Evolutionary conservation across 2,888 invertebrate species (phyloP).

Genomic region (Machimus atricapillus): DNA sequence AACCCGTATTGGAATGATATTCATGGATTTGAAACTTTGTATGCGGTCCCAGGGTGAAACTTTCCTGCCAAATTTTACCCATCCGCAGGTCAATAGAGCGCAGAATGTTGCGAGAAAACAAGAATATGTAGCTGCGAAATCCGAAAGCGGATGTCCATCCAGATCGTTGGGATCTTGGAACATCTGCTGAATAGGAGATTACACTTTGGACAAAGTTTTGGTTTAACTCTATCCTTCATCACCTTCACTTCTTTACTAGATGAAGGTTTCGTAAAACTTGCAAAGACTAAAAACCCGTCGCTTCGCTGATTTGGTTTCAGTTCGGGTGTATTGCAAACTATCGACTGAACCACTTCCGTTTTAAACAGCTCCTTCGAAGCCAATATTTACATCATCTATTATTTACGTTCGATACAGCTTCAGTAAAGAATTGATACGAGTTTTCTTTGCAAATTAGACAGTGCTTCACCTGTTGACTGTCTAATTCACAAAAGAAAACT

Average conservation of each 20-base stretch:
- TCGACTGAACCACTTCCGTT: background rate
- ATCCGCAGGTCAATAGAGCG: background rate
- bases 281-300: background rate
- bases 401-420: too few species aligned
- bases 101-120: constrained; percentile 23
- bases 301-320: background rate
- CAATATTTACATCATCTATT: too few species aligned
- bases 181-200: constrained; percentile 40
- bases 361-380: too few species aligned
- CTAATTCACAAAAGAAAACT: too few species aligned
- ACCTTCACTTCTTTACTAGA: background rate
- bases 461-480: too few species aligned
- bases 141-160: background rate
- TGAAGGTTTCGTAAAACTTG: background rate
- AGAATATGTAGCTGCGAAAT: background rate
- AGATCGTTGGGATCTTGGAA: background rate
- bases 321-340: background rate
- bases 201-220: constrained; percentile 34
- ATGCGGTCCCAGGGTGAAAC: background rate
- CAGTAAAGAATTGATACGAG: too few species aligned
- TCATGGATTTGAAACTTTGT: background rate
- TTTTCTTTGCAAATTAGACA: too few species aligned
- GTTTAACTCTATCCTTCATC: background rate
- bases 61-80: background rate
- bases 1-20: background rate